These are phyloP conservation scores for Gymnothorax javanicus DNA, from an alignment of 2,797 vertebrate species.

Conservation along the genomic window DNA sequence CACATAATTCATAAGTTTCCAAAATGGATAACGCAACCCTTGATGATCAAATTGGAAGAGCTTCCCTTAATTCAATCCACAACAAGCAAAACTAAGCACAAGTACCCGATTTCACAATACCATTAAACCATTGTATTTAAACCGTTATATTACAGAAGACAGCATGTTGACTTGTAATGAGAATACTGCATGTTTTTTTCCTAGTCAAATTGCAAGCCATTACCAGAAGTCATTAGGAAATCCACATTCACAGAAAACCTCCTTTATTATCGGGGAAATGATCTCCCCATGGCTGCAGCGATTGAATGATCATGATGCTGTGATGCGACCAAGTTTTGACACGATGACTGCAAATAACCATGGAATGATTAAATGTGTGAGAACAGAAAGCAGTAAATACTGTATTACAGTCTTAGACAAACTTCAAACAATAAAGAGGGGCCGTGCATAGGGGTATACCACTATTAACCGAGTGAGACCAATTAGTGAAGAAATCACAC, in stretches of 20 bases:
- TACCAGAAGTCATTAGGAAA: not conserved
- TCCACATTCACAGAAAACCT: too few species aligned
- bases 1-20: too few species aligned
- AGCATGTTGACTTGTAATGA: too few species aligned
- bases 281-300: not conserved
- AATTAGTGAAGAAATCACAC: not conserved
- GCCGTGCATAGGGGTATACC: slow-evolving; percentile 15
- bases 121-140: not conserved
- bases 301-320: not conserved
- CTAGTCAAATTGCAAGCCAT: not conserved
- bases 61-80: too few species aligned
- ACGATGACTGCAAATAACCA: slow-evolving; percentile 17
- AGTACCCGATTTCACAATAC: not conserved
- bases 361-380: slow-evolving; percentile 20
- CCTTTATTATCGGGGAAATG: not conserved
- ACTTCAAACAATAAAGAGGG: not conserved
- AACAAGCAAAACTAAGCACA: not conserved
- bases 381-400: not conserved
- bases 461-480: slow-evolving; percentile 7
- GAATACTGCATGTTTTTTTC: too few species aligned
- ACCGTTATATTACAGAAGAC: too few species aligned
- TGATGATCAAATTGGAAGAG: too few species aligned
- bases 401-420: not conserved
- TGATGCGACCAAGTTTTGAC: not conserved
- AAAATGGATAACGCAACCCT: too few species aligned